A percentile compares a stretch with the other conserved stretches of the same genome.
phyloP scores from a whole-genome alignment of 2,113 vertebrate genomes.

The Varanus salvator region DNA sequence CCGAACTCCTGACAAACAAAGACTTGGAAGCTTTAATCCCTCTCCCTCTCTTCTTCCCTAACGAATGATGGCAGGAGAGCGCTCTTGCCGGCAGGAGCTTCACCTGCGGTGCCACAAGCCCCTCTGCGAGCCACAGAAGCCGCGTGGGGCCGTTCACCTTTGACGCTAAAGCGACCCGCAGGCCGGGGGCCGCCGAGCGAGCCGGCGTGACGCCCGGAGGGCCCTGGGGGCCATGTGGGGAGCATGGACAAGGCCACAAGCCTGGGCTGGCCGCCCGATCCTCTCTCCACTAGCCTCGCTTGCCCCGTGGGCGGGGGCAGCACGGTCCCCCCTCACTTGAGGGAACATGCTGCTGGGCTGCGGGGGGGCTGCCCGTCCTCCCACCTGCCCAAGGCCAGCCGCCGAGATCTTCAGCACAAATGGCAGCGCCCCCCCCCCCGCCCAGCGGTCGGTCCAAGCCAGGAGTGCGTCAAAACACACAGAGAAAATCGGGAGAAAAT shows the following conservation, averaged over 20 bases:
- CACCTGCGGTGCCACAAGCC: background rate
- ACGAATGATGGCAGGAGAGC: background rate
- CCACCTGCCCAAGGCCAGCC: accelerated
- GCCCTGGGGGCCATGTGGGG: background rate
- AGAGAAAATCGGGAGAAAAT: accelerated
- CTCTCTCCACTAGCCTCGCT: background rate
- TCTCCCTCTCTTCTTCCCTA: background rate
- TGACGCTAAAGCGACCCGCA: background rate
- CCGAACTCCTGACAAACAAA: background rate
- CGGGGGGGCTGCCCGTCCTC: accelerated
- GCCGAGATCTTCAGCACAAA: background rate
- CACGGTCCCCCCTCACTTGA: no score
- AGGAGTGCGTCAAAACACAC: no score
- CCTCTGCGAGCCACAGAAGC: background rate
- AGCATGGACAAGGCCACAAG: background rate
- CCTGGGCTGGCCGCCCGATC: no score
- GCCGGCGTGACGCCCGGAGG: background rate
- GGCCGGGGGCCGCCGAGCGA: background rate
- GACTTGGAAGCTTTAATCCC: background rate
- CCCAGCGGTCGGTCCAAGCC: no score
- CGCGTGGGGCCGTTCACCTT: background rate
- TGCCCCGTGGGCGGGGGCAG: no score
- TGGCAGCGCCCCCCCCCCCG: background rate
- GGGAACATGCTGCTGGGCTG: background rate
- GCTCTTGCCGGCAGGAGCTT: background rate